Base-by-base conservation (phyloP, 2,797 vertebrate species). In the Thalassophryne amazonica region DNA sequence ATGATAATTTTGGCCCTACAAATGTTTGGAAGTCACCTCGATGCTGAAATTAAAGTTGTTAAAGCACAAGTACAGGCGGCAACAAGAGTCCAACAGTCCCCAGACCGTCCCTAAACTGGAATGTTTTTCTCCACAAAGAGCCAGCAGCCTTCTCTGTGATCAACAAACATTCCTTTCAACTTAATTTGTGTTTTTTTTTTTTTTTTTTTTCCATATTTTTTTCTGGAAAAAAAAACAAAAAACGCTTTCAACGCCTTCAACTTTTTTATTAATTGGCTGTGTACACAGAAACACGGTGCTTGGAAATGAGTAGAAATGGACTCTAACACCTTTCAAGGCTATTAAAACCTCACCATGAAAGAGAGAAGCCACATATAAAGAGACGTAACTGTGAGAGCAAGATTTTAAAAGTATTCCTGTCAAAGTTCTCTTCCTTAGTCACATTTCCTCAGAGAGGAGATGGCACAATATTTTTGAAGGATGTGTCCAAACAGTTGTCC, bases 241-340 rank as follows among this genome's bases (percentile, higher is more conserved):
- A 6, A 21, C 6, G 1, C 29, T 64, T 19, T 60, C 39, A 29
- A 21, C 27, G 42, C 58, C 52, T 53, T 60, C 34, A 28, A 38
- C 39, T 51, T 63, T 54, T 29, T 45, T 30, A 34, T 51, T 81
- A 84, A 83, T 84, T 77, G 64, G 72, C 46, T 41, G 45, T 42
- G 47, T 33, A 35, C 40, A 15, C 40, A 24, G 52, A 43, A 30
- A 49, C 20, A 11, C 13, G 5, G 22, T n/a, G 33, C 52, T 63
- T 16, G 38, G 42, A 69, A 64, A 38, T 18, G 43, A 63, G 20
- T 57, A 3, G 20, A 33, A 50, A 40, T 53, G 3, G 13, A 24
- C 43, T 67, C 24, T 7, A 16, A 38, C 28, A 35, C 45, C 28
- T 32, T 27, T 70, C 65, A 69, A 79, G 66, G 52, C 75, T 69